phyloP scores from a whole-genome alignment of 2,888 invertebrate genomes.

The Oconnorella tubifera region DNA sequence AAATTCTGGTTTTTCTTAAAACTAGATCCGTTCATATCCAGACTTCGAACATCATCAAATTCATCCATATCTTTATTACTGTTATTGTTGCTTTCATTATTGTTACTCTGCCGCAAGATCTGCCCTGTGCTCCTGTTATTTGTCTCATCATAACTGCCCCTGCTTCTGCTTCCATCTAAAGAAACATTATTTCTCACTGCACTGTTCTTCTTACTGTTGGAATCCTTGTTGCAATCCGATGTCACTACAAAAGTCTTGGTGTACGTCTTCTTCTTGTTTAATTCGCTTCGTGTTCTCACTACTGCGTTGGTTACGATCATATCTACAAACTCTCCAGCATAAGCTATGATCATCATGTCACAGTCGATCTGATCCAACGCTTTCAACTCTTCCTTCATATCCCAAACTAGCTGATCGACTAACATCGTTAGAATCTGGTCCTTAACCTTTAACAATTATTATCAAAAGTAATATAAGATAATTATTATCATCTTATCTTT shows the following conservation, averaged over 20 bases:
- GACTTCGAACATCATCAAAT: not conserved
- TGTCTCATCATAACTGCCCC: not conserved
- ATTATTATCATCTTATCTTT: too few species aligned
- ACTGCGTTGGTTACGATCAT: conserved; percentile 27
- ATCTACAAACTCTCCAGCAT: conserved; percentile 24
- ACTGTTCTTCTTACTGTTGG: not conserved
- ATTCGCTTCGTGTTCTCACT: conserved; percentile 19
- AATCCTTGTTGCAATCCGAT: too few species aligned
- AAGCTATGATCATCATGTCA: conserved; percentile 25
- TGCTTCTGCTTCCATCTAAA: not conserved
- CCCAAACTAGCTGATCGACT: conserved; percentile 17
- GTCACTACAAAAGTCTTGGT: conserved; percentile 3
- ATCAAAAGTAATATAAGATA: too few species aligned
- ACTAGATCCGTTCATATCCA: not conserved
- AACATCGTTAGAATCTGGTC: conserved; percentile 15
- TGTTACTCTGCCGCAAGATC: not conserved
- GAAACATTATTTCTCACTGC: not conserved
- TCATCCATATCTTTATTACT: not conserved
- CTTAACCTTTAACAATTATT: not conserved
- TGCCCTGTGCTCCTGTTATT: not conserved
- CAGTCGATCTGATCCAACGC: conserved; percentile 20
- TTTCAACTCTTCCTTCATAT: conserved; percentile 16
- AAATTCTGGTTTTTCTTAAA: too few species aligned
- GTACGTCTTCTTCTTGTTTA: conserved; percentile 12
- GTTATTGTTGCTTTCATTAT: conserved; percentile 9